A percentile compares a stretch with the other conserved stretches of the same genome.
These are phyloP conservation scores for Sanderia malayensis DNA, from an alignment of 30 jellyfish, hydroid and myxozoan genomes.

Conservation along the genomic window DNA sequence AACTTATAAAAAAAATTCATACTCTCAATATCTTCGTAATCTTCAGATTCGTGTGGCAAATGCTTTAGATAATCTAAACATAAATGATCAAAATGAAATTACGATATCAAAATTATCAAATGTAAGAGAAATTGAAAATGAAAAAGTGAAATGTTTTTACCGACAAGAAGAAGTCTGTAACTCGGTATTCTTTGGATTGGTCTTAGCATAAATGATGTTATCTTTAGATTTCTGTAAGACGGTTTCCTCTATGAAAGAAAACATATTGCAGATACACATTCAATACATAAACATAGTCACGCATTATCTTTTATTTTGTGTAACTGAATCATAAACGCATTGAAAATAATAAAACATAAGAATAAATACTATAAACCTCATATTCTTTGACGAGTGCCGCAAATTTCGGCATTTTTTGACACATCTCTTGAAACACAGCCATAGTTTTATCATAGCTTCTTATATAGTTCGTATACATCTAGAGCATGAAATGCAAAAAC, in stretches of 20 bases:
- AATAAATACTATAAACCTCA: conserved; percentile 60
- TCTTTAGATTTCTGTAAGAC: conserved; percentile 53
- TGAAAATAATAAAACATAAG: no score
- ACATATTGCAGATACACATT: no score
- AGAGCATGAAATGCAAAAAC: no score
- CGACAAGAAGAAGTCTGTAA: conserved; percentile 75
- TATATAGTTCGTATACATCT: conserved; percentile 94
- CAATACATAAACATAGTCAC: neutral
- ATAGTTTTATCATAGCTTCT: conserved; percentile 91
- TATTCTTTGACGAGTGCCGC: conserved; percentile 78
- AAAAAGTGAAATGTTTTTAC: conserved; percentile 25
- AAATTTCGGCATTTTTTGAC: conserved; percentile 67
- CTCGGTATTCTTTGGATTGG: conserved; percentile 99
- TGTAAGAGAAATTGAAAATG: no score
- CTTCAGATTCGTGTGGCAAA: conserved; percentile 75
- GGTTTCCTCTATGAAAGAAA: conserved; percentile 58
- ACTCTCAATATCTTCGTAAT: conserved; percentile 73
- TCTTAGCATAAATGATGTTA: conserved; percentile 76
- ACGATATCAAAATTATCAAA: no score
- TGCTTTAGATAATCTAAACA: conserved; percentile 72
- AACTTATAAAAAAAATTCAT: no score
- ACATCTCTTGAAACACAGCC: conserved; percentile 71
- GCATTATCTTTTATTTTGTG: no score
- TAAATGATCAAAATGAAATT: no score
- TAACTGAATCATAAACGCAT: no score